Evolutionary conservation across 2,888 invertebrate species (phyloP), one percentile per base, ranked within the genome.

Genomic region (Eledona agricola): DNA sequence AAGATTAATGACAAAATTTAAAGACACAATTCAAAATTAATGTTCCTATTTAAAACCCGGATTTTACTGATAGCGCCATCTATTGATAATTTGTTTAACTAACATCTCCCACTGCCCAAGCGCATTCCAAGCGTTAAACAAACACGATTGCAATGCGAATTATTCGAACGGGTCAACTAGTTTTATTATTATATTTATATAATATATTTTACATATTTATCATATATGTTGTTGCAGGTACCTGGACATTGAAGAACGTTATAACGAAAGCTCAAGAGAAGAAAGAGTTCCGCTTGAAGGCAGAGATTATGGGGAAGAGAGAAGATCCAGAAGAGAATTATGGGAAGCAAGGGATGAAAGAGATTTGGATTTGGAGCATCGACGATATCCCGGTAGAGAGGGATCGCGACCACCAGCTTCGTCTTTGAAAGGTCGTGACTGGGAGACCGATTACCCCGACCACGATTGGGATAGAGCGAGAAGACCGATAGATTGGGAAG

Each of bases 401-500:
- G 70, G 69, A 43, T 64, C 69, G 0, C 58, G 62, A n/a, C 62
- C 64, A 3, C 62, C 66, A 4, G 56, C 43, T 3, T n/a, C n/a
- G 35, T 54, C 59, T n/a, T 46, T 67, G 38, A 74, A 72, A 60
- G 64, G 65, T 5, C 53, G 73, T 7, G 76, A 76, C 23, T 75
- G 76, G 75, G 73, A 72, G 20, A 60, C 63, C 2, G 73, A 74
- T 13, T 73, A 71, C 63, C 59, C 66, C 5, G 82, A 82, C 51
- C 79, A 80, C 29, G 77, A 76, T 19, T 74, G 76, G 73, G 75
- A 74, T 25, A 59, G 73, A 19, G 77, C 76, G 55, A 79, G 83
- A 20, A 79, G 82, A 62, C 80, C 79, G 22, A 47, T 73, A 37
- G 81, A 83, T 9, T 82, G 83, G 83, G 81, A 75, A 29, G 67